Conservation (phyloP, 2,888 invertebrate species). For the Aromia moschata region DNA sequence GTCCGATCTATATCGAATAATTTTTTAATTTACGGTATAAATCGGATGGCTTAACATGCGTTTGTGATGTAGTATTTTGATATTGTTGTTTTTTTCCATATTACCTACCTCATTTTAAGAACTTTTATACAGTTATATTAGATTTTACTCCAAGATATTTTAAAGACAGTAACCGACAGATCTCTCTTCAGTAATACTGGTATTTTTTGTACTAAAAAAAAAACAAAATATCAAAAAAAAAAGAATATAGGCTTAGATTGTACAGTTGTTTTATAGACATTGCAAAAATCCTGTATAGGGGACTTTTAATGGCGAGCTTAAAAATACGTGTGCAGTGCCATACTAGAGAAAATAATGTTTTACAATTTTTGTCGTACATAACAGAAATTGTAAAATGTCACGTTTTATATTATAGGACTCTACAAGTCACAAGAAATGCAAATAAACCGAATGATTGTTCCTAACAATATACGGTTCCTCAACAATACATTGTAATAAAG, state of each 20-base stretch:
- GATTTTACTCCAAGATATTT: constrained; percentile 35
- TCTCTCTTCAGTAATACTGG: constrained; percentile 54
- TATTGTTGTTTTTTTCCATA: constrained; percentile 51
- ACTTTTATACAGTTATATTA: constrained; percentile 34
- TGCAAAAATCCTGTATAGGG: constrained; percentile 48
- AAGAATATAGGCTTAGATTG: constrained; percentile 50
- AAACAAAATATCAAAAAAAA: constrained; percentile 51
- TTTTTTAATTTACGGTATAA: no score
- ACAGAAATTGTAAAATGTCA: constrained; percentile 36
- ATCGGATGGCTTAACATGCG: constrained; percentile 29
- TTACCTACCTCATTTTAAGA: constrained; percentile 54
- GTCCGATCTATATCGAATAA: no score
- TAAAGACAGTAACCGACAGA: constrained; percentile 44
- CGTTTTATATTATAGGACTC: constrained; percentile 51
- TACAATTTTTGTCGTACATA: constrained; percentile 26
- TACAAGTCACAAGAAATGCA: constrained; percentile 60
- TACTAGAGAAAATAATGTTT: constrained; percentile 48
- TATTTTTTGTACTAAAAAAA: constrained; percentile 56
- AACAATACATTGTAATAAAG: constrained; percentile 59
- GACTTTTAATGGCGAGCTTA: constrained; percentile 56
- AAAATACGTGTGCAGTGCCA: constrained; percentile 58
- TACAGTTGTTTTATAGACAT: constrained; percentile 54
- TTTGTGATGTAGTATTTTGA: constrained; percentile 52
- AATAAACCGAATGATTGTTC: constrained; percentile 62
- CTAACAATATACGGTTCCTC: constrained; percentile 62